Evolutionary conservation across 2,797 vertebrate genomes (phyloP), one percentile per base, ranked within the genome.

Genomic region (Gymnoscopelus microlampas): DNA sequence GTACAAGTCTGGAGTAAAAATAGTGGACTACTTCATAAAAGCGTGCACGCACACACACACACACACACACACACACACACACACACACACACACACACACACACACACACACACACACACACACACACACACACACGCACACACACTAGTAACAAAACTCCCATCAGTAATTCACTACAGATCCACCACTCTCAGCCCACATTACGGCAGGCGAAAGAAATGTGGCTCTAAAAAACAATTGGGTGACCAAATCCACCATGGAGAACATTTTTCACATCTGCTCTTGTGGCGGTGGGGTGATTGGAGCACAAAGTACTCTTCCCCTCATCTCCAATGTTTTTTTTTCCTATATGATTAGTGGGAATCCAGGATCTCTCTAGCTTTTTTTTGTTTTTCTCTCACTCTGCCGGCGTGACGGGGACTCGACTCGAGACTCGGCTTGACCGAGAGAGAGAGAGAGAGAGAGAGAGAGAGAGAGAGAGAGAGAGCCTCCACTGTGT

Each of bases 1-100:
- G 80, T 82, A 89, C 78, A 79, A 87, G 86, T 87, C 76, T 79
- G 78, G 81, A 85, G 79, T 88, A 88, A 89, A 92, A 93, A 91
- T 91, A 92, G 89, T 69, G 73, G 60, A 60, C 66, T 77, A 80
- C 80, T 82, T 76, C 78, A 74, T 60, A 80, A 83, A 87, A 74
- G 54, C 24, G 13, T 10, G 13, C 24, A 0, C 23, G 14, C 53
- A 5, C 9, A 9, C 7, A 4, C 19, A 5, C 29, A 4, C 29
- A 60, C 14, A 49, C 6, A 56, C 26, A 68, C n/a, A 26, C 12
- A 55, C 24, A 56, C 70, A 73, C 67, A 65, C 60, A 66, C 60
- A 54, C n/a, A 57, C 14, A 35, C 5, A 55, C 24, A 68, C 24
- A 24, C 11, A 54, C 23, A 55, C 70, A 72, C 66, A 65, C 60